Conservation (phyloP, 2,888 invertebrate species). For the Saturnia japonica region DNA sequence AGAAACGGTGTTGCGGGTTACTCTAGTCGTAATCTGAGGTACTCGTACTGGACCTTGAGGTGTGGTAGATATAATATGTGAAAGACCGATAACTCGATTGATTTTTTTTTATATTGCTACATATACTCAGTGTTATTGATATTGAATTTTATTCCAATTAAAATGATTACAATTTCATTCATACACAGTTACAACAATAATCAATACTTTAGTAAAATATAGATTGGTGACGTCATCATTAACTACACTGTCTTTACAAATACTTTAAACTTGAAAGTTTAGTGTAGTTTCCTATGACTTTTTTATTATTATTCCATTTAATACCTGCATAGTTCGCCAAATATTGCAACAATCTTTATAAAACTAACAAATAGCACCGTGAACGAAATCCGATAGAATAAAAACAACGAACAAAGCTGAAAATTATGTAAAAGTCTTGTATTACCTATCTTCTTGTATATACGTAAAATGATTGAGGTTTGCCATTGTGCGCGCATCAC, state of each 20-base stretch:
- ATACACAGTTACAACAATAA: neutral
- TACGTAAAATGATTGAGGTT: no score
- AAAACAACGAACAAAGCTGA: no score
- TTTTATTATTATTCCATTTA: no score
- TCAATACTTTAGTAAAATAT: neutral
- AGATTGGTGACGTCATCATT: neutral
- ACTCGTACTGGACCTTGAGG: slow-evolving; percentile 10
- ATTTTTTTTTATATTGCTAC: neutral
- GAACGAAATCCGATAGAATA: no score
- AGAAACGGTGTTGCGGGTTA: slow-evolving; percentile 25
- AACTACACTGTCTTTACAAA: neutral
- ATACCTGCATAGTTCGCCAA: no score
- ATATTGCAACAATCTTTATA: no score
- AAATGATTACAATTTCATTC: neutral
- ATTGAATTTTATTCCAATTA: neutral
- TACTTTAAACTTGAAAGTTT: neutral
- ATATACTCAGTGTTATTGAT: neutral
- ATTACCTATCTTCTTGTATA: no score
- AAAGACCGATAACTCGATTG: slow-evolving; percentile 2
- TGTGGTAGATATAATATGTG: neutral
- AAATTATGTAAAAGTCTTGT: no score
- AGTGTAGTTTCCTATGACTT: no score
- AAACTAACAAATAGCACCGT: no score
- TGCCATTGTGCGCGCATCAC: no score
- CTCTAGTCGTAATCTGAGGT: slow-evolving; percentile 28